Evolutionary conservation across 2,888 invertebrate species (phyloP).

Genomic region (Caenorhabditis afra): DNA sequence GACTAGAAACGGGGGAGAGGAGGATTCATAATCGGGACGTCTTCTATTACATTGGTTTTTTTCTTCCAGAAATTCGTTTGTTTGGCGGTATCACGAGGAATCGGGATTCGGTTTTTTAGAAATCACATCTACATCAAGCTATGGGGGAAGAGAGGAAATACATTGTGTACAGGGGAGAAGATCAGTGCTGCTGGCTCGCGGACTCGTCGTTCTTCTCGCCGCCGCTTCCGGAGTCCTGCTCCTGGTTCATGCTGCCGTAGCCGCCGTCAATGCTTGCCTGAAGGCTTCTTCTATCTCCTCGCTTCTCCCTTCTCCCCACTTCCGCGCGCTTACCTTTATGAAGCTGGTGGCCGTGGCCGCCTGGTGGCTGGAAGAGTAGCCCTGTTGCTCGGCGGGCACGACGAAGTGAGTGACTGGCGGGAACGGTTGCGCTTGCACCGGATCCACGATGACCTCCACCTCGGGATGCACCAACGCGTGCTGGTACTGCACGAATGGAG

Average conservation of each 20-base stretch:
- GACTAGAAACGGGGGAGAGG: constrained; percentile 13
- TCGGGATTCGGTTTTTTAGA: too few species aligned
- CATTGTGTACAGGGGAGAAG: not conserved
- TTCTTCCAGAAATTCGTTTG: not conserved
- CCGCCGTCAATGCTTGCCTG: constrained; percentile 63
- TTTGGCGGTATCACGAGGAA: constrained; percentile 53
- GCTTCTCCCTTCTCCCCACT: not conserved
- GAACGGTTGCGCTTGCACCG: constrained; percentile 40
- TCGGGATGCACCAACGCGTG: constrained; percentile 34
- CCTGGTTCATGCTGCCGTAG: constrained; percentile 68
- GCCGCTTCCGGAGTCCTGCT: constrained; percentile 37
- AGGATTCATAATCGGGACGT: too few species aligned
- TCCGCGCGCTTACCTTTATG: constrained; percentile 55
- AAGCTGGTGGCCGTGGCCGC: constrained; percentile 47
- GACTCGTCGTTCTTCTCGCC: constrained; percentile 21
- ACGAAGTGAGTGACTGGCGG: constrained; percentile 41
- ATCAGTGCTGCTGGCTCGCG: too few species aligned
- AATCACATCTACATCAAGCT: constrained; percentile 45
- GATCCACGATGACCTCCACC: constrained; percentile 39
- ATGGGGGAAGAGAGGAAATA: not conserved
- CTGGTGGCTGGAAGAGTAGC: constrained; percentile 42
- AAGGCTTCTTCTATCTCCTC: constrained; percentile 27
- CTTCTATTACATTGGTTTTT: too few species aligned
- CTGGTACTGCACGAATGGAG: constrained; percentile 25
- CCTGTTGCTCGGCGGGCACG: constrained; percentile 25